A percentile compares a stretch with the other conserved stretches of the same genome.
phyloP scores from a whole-genome alignment of 2,113 vertebrate genomes.

The Phyllostomus hastatus region DNA sequence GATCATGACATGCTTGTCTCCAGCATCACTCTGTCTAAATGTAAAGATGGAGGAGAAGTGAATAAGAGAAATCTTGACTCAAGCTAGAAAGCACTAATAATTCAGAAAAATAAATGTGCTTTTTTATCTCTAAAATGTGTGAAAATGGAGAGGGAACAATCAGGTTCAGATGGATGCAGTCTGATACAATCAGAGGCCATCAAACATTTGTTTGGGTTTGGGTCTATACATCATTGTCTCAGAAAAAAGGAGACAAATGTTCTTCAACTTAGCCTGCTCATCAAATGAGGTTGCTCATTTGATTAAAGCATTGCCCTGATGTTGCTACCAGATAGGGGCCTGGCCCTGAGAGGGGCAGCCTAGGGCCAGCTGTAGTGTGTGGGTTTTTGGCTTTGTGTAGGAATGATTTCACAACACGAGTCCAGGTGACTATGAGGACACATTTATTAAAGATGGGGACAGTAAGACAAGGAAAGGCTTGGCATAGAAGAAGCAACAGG shows the following conservation, averaged over 20 bases:
- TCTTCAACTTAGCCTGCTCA: not conserved
- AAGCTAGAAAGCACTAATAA: not conserved
- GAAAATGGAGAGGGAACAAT: not conserved
- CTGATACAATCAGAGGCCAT: not conserved
- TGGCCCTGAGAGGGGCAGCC: too few species aligned
- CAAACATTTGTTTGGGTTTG: not conserved
- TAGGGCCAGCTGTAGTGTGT: too few species aligned
- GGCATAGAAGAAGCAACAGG: too few species aligned
- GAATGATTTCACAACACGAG: too few species aligned
- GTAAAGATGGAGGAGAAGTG: not conserved
- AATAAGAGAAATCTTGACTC: not conserved
- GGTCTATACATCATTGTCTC: not conserved
- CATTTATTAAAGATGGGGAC: too few species aligned
- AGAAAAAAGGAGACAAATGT: not conserved
- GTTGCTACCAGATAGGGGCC: too few species aligned
- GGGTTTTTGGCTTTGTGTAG: too few species aligned
- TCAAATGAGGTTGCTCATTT: too few species aligned
- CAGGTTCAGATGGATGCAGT: not conserved
- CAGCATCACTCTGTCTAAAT: not conserved
- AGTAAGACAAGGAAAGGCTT: too few species aligned
- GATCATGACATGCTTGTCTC: not conserved
- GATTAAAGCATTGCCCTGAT: too few species aligned
- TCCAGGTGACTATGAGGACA: too few species aligned
- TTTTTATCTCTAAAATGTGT: not conserved
- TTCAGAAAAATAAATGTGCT: not conserved